Evolutionary conservation across 1,140 invertebrate genomes (phyloP).

Genomic region (Drosophila nigrodunni): DNA sequence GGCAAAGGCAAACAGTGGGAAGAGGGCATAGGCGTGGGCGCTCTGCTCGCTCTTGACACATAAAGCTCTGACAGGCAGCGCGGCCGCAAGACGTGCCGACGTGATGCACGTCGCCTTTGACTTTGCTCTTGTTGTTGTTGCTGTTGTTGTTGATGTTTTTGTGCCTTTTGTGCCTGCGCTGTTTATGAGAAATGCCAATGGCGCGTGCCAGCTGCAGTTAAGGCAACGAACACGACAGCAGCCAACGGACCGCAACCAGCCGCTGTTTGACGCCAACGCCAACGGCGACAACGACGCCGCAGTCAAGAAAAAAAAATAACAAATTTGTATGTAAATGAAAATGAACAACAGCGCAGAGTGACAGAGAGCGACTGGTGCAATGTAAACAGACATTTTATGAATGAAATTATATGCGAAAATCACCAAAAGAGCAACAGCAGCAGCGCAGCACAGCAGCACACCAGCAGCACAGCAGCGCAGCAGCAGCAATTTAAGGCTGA

Average conservation of each 20-base stretch:
- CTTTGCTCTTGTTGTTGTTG: not conserved
- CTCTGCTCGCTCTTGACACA: constrained; percentile 46
- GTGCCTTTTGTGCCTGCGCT: not conserved
- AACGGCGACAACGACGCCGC: constrained; percentile 11
- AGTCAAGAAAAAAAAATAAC: not conserved
- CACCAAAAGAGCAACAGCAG: constrained; percentile 9
- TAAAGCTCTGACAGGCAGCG: constrained; percentile 46
- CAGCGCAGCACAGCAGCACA: too few relatives aligned
- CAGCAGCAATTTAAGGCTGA: constrained; percentile 14
- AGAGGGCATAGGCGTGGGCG: constrained; percentile 8
- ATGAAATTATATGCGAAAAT: constrained; percentile 72
- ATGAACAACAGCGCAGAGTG: constrained; percentile 34
- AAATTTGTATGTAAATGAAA: constrained; percentile 46
- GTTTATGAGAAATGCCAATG: constrained; percentile 45
- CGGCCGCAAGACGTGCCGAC: constrained; percentile 49
- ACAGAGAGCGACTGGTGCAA: constrained; percentile 1
- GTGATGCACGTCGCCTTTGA: constrained; percentile 20
- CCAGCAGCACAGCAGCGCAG: constrained; percentile 6
- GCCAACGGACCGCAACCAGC: constrained; percentile 21
- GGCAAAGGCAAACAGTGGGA: not conserved
- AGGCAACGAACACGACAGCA: constrained; percentile 19
- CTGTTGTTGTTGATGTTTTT: not conserved
- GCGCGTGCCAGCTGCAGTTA: constrained; percentile 48
- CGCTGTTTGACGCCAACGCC: constrained; percentile 3
- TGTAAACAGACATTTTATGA: constrained; percentile 66